These are phyloP conservation scores for Pristionchus japonicus DNA, from an alignment of 2,888 invertebrate species.

Conservation along the genomic window DNA sequence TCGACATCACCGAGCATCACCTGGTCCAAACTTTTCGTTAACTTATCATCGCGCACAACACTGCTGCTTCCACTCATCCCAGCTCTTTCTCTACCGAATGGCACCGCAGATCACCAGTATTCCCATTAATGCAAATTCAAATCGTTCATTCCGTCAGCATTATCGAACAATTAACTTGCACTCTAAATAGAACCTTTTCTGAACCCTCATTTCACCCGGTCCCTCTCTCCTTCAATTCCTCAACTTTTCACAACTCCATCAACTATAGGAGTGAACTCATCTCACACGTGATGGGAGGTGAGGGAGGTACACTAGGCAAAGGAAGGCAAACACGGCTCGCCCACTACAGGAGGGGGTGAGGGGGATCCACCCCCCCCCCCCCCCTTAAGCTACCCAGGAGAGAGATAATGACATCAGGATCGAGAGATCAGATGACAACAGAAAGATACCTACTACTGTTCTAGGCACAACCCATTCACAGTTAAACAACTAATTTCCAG, in stretches of 20 bases:
- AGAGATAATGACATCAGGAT: neutral
- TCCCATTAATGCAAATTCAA: no score
- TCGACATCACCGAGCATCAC: no score
- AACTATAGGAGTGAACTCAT: neutral
- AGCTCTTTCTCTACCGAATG: no score
- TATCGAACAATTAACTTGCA: neutral
- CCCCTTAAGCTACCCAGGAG: neutral
- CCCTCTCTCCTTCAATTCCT: neutral
- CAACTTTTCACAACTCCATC: neutral
- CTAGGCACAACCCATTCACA: no score
- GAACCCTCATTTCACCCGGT: neutral
- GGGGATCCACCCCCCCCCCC: neutral
- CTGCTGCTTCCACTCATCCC: no score
- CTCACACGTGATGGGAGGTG: neutral
- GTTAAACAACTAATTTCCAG: no score
- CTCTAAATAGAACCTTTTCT: neutral
- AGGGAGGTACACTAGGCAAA: neutral
- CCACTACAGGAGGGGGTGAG: neutral
- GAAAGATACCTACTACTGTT: no score
- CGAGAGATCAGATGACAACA: no score
- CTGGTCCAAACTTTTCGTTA: no score
- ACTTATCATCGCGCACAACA: no score
- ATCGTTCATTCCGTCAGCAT: no score
- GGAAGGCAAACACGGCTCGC: neutral
- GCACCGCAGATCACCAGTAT: no score